Conservation (phyloP, 2,113 vertebrate genomes). For the Anoura caudifer region DNA sequence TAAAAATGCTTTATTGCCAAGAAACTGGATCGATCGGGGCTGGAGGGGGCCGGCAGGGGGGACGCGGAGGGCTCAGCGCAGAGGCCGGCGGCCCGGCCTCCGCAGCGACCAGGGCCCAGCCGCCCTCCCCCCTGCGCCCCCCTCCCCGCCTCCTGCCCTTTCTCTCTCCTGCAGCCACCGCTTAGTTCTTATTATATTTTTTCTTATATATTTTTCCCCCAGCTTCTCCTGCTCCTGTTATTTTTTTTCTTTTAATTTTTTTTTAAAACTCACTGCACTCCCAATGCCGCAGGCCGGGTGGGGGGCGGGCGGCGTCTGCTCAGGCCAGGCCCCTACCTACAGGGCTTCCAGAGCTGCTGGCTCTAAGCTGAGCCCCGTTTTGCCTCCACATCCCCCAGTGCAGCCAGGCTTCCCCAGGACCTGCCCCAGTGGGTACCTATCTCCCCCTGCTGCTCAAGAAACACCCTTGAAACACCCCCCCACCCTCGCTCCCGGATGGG, state of each 20-base stretch:
- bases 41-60: conserved; percentile 79
- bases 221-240: conserved; percentile 74
- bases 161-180: conserved; percentile 75
- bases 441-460: neutral
- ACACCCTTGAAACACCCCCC: neutral
- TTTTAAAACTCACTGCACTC: conserved; percentile 61
- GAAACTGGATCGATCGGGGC: conserved; percentile 81
- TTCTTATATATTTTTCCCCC: conserved; percentile 78
- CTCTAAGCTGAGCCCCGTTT: neutral
- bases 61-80: conserved; percentile 73
- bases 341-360: neutral
- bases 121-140: conserved; percentile 68
- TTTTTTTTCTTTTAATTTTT: conserved; percentile 63
- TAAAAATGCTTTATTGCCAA: conserved; percentile 83
- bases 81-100: conserved; percentile 72
- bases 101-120: conserved; percentile 73
- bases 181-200: conserved; percentile 79
- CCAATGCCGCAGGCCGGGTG: conserved; percentile 44
- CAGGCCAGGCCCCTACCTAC: conserved; percentile 26
- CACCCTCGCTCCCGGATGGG: neutral
- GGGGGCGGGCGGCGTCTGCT: conserved; percentile 19
- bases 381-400: neutral
- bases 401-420: neutral
- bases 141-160: conserved; percentile 72
- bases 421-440: neutral